Evolutionary conservation across 1,140 invertebrate species (phyloP), one percentile per base, ranked within the genome.

Genomic region (Calycopis cecrops): DNA sequence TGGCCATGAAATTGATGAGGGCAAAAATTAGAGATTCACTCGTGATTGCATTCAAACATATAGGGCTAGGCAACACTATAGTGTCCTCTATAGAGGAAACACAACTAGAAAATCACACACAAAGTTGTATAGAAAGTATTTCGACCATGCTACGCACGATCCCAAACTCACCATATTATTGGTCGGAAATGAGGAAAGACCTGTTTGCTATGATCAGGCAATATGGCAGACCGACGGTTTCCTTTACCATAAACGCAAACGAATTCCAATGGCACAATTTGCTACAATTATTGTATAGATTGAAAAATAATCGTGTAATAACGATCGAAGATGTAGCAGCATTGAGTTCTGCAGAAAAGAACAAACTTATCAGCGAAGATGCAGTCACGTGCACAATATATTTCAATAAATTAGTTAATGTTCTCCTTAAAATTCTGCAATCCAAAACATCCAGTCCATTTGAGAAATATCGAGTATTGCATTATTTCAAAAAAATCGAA

Each of bases 181-280:
- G 79, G 71, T 9, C 48, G 17, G 57, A 71, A 16, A 47, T 59
- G 8, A 84, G 87, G 70, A 69, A 61, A 62, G 80, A 86, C 63
- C 60, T 87, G 9, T 83, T 87, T 49, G 78, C 81, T 12, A 84
- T 85, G 73, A 73, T 87, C 0, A 55, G 82, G 8, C 82, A 86
- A 55, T 52, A 69, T 0, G 82, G 80, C 9, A 65, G 60, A 48
- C 75, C 76, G 44, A 75, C 79, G 1, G 35, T 68, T 9, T 87
- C 81, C 57, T 35, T 87, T 16, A 84, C 79, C 0, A 3, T 81
- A 8, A 75, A 71, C 37, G 73, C 79, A 9, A 77, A 77, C 58
- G 80, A 85, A 80, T 79, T 71, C 1, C 69, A 67, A 21, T 88
- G 80, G 84, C 6, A 18, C 3, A 40, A 79, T 40, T 65, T 88